Evolutionary conservation across 2,888 invertebrate genomes (phyloP).

Genomic region (Boloria selene): DNA sequence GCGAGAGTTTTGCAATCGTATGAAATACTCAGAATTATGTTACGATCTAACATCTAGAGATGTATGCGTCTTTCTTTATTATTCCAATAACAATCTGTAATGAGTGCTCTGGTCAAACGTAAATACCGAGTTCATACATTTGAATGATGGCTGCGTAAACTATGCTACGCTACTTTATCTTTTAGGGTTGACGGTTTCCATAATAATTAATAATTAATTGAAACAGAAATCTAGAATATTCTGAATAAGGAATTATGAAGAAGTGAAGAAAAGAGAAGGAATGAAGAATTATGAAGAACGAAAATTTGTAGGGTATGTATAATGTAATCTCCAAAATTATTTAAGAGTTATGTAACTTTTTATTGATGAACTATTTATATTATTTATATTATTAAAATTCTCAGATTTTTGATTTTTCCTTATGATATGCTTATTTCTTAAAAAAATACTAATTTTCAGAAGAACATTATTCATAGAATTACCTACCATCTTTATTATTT

Average conservation of each 20-base stretch:
- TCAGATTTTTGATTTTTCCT: no score
- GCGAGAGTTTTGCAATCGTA: slow-evolving; percentile 75
- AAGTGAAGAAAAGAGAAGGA: no score
- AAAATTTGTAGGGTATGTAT: no score
- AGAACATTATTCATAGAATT: no score
- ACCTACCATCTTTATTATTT: background rate
- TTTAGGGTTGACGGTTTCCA: slow-evolving; percentile 55
- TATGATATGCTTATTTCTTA: no score
- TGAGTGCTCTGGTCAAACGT: slow-evolving; percentile 81
- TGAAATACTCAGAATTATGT: slow-evolving; percentile 69
- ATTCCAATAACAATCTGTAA: slow-evolving; percentile 82
- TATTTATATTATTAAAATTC: no score
- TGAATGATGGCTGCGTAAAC: slow-evolving; percentile 81
- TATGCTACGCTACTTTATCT: slow-evolving; percentile 63
- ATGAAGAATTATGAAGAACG: no score
- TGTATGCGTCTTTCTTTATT: slow-evolving; percentile 75
- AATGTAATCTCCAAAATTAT: no score
- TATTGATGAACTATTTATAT: no score
- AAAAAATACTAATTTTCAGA: no score
- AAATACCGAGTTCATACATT: slow-evolving; percentile 81
- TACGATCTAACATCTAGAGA: slow-evolving; percentile 71
- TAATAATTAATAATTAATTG: background rate
- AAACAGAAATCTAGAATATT: background rate
- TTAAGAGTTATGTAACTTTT: no score
- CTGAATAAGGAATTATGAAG: no score